Evolutionary conservation across 2,113 vertebrate species (phyloP).

Genomic region (Thunnus maccoyii): DNA sequence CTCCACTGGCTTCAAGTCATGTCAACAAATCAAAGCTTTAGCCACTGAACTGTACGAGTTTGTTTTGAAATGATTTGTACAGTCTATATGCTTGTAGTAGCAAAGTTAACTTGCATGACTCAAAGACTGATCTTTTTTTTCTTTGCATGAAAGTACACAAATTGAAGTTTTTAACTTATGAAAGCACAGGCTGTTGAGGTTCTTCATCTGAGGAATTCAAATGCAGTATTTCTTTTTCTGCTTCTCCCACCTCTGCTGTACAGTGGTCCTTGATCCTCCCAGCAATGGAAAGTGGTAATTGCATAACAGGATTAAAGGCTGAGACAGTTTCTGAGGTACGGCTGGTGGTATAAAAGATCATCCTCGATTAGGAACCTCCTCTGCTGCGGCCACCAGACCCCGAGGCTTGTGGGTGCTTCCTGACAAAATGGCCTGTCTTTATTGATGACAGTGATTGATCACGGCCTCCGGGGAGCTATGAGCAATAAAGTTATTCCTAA

Average conservation of each 20-base stretch:
- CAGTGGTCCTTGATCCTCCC: conserved; percentile 11
- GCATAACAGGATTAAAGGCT: conserved; percentile 49
- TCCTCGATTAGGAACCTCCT: conserved; percentile 46
- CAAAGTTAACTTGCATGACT: conserved; percentile 4
- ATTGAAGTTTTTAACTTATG: conserved; percentile 28
- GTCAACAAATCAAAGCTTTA: conserved; percentile 52
- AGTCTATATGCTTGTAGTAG: neutral
- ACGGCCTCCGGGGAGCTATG: conserved; percentile 72
- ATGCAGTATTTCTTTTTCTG: conserved; percentile 12
- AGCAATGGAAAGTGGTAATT: conserved; percentile 25
- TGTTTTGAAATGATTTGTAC: conserved; percentile 31
- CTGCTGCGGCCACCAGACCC: conserved; percentile 36
- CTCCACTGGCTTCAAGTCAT: conserved; percentile 19
- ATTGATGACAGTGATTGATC: conserved; percentile 82
- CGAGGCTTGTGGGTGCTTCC: conserved; percentile 53
- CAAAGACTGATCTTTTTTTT: neutral
- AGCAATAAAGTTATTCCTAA: conserved; percentile 83
- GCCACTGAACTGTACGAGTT: conserved; percentile 13
- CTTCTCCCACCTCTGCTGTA: conserved; percentile 9
- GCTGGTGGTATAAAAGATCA: conserved; percentile 44
- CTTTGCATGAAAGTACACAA: conserved; percentile 3
- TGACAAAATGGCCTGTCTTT: conserved; percentile 80
- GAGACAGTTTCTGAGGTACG: conserved; percentile 29
- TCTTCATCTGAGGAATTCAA: conserved; percentile 19
- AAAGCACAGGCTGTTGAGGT: neutral